Percentiles rank a stretch among this genome's conserved stretches.
phyloP scores from a whole-genome alignment of 2,797 vertebrate species.

The Sebastiscus albofasciatus region DNA sequence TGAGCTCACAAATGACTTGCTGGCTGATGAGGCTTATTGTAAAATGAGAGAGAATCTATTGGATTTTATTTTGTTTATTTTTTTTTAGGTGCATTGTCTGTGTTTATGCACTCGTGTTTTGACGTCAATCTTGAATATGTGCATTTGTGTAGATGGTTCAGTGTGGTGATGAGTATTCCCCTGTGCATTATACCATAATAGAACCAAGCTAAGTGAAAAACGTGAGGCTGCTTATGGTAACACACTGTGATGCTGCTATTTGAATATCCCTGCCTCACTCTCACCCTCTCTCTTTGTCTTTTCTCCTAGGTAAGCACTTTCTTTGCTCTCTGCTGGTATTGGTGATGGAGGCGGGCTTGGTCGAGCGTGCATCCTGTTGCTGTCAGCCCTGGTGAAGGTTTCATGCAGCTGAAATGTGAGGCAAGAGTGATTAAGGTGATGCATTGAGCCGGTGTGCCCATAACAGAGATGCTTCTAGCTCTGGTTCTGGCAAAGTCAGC shows the following conservation, averaged over 20 bases:
- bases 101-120: background rate
- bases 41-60: background rate
- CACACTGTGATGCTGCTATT: slow-evolving; percentile 41
- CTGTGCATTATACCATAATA: background rate
- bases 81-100: background rate
- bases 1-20: background rate
- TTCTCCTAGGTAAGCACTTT: slow-evolving; percentile 85
- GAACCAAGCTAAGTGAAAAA: slow-evolving; percentile 3
- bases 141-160: background rate
- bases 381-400: slow-evolving; percentile 60
- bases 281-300: slow-evolving; percentile 42
- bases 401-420: slow-evolving; percentile 66
- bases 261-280: slow-evolving; percentile 57
- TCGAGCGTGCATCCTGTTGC: slow-evolving; percentile 61
- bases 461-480: slow-evolving; percentile 63
- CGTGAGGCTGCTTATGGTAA: slow-evolving; percentile 51
- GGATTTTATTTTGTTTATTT: background rate
- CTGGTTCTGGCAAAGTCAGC: slow-evolving; percentile 70
- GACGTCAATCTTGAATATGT: background rate
- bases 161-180: background rate
- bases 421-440: slow-evolving; percentile 79
- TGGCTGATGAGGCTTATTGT: background rate
- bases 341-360: slow-evolving; percentile 60
- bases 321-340: slow-evolving; percentile 61
- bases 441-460: slow-evolving; percentile 65